A percentile compares a stretch with the other conserved stretches of the same genome.
Evolutionary conservation across 2,888 invertebrate genomes (phyloP).

Genomic region (Eupithecia dodoneata): DNA sequence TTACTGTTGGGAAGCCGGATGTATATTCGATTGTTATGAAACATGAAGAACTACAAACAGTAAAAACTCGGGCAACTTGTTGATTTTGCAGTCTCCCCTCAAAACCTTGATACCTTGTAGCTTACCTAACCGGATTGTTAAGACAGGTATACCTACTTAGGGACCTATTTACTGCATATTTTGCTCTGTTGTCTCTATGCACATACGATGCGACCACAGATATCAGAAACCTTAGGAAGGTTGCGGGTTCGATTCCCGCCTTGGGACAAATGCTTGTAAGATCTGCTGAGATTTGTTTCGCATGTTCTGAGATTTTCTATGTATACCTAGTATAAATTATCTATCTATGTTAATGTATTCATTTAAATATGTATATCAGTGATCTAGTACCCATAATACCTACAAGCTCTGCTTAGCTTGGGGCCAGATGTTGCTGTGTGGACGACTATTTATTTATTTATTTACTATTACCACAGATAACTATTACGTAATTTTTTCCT

Average conservation of each 20-base stretch:
- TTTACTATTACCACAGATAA: too few relatives aligned
- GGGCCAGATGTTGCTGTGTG: neutral
- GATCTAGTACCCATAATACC: neutral
- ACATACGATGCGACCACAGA: too few relatives aligned
- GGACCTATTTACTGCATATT: neutral
- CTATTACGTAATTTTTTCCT: neutral
- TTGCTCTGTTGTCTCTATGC: neutral
- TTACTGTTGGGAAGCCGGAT: conserved; percentile 42
- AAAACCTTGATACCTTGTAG: neutral
- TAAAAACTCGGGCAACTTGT: neutral
- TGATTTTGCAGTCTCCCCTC: neutral
- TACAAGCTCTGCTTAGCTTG: neutral
- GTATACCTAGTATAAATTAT: too few relatives aligned
- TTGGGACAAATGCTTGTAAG: neutral
- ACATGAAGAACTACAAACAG: neutral
- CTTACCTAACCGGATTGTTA: too few relatives aligned
- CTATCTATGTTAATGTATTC: too few relatives aligned
- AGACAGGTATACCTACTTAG: too few relatives aligned
- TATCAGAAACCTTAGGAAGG: too few relatives aligned
- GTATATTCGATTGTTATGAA: conserved; percentile 36
- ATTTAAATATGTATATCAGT: neutral
- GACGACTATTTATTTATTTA: neutral
- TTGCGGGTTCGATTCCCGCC: neutral
- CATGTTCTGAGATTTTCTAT: neutral
- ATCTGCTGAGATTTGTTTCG: neutral